phyloP scores from a whole-genome alignment of 2,113 vertebrate species.

The Rhadina sibilatrix region DNA sequence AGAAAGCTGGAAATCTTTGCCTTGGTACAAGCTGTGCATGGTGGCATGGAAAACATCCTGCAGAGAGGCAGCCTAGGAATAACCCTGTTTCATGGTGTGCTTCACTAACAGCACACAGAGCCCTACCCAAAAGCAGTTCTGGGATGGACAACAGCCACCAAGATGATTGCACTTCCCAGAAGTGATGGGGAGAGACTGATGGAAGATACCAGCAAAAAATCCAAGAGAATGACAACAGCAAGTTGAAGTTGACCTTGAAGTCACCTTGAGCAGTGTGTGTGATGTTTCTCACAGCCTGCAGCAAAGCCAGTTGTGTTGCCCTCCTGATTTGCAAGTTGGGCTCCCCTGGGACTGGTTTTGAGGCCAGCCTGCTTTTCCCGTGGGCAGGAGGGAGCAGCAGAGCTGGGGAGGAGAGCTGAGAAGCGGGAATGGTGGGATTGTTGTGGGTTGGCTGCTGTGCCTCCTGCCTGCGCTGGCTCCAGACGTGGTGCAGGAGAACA shows the following conservation, averaged over 20 bases:
- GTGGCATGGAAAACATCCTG: not conserved
- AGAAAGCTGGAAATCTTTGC: not conserved
- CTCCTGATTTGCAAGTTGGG: slow-evolving; percentile 26
- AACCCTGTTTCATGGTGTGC: not conserved
- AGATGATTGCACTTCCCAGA: not conserved
- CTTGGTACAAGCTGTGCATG: not conserved
- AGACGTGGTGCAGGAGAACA: not conserved
- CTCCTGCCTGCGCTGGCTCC: not conserved
- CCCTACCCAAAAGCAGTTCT: not conserved
- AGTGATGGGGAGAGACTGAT: not conserved
- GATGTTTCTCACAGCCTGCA: slow-evolving; percentile 39
- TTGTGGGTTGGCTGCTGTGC: not conserved
- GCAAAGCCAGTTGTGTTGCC: slow-evolving; percentile 7
- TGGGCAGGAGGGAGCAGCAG: not conserved
- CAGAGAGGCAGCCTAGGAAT: not conserved
- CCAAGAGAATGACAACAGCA: not conserved
- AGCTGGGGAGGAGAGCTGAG: not conserved
- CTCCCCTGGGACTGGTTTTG: slow-evolving; percentile 14
- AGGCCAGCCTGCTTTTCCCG: not conserved
- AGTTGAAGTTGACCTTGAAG: slow-evolving; percentile 8
- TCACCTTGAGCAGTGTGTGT: not conserved
- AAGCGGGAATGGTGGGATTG: not conserved
- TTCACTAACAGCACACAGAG: not conserved
- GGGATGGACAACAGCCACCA: not conserved
- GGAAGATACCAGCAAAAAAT: not conserved